Evolutionary conservation across 2,888 invertebrate genomes (phyloP), one percentile per base, ranked within the genome.

Genomic region (Oeneis ivallda): DNA sequence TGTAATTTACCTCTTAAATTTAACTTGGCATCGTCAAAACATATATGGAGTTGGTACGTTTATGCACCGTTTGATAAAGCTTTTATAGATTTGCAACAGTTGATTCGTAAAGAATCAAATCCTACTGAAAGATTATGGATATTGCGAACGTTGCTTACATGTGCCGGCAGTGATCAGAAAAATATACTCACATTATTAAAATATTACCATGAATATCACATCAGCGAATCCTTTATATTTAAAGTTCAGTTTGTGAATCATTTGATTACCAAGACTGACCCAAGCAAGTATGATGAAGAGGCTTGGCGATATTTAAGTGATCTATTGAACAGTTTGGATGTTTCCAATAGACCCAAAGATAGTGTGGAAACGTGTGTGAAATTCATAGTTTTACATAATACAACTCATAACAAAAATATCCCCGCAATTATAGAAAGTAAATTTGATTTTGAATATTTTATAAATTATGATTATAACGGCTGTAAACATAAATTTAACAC

Each of bases 11-110:
- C 17, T 32, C 43, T 43, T 2, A 59, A 43, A 43, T 11, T 32
- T 32, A 17, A 58, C 19, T 26, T 10, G 19, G 8, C 64, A 39
- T 58, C 50, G 26, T 17, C 39, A 7, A 57, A 63, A 45, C 68
- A 73, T 45, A 67, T 71, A 62, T 78, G 84, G 63, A 53, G 74
- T 13, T 88, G 86, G 86, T 88, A 86, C 68, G 73, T 72, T 45
- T 84, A 80, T 70, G 83, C 85, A 4, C 76, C 80, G 41, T 88
- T 88, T 71, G 73, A 79, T 62, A 71, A 70, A 1, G 87, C 88
- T n/a, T 83, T 87, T 70, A 57, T 66, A n/a, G 82, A 84, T 65
- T 69, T 89, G 19, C 82, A 80, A 65, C 83, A 83, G 69, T 57
- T 81, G 5, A 81, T 87, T 64, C 78, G 78, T 1, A 47, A 72